Base-by-base conservation (phyloP, 2,113 vertebrate species). In the Nothocercus nigrocapillus region DNA sequence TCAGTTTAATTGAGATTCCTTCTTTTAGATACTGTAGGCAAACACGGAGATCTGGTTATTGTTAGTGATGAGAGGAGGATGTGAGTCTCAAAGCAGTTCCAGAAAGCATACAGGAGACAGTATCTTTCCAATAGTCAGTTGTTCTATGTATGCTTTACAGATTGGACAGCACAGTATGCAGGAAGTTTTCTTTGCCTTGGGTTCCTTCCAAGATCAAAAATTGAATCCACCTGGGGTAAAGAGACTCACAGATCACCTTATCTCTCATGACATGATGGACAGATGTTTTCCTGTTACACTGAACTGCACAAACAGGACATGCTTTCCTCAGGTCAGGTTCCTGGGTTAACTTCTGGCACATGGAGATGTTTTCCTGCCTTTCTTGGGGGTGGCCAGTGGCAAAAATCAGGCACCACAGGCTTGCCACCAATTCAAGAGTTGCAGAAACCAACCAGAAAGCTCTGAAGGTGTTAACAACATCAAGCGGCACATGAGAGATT, bases 161-260 rank as follows among this genome's bases (percentile, higher is more conserved):
- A 72, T 69, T 93, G 92, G 69, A 95, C 76, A 92, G 93, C 91
- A 68, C 66, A 79, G 76, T 16, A 24, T 36, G 63, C 53, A 93
- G 51, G 44, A 53, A 58, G 76, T 17, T 90, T 85, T 84, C 64
- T 49, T 6, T 11, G 82, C 15, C 77, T 94, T 96, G 95, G 90
- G 69, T 4, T 92, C 30, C 49, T 90, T 96, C 80, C 95, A 96
- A 82, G 44, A 95, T 49, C 80, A 91, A 86, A 93, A 96, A 97
- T 95, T 95, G 88, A 96, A 95, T 88, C 92, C 94, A 97, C 85
- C 90, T 97, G 96, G 93, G 30, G 20, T 7, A 78, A 87, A 81
- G 0, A 0, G 93, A 62, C 77, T 82, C 94, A 92, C 85, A 96
- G 88, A 96, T 95, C 92, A 94, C 85, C 93, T 96, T 92, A 95